Evolutionary conservation across 2,113 vertebrate species (phyloP).

Genomic region (Ceyx cyanopectus): DNA sequence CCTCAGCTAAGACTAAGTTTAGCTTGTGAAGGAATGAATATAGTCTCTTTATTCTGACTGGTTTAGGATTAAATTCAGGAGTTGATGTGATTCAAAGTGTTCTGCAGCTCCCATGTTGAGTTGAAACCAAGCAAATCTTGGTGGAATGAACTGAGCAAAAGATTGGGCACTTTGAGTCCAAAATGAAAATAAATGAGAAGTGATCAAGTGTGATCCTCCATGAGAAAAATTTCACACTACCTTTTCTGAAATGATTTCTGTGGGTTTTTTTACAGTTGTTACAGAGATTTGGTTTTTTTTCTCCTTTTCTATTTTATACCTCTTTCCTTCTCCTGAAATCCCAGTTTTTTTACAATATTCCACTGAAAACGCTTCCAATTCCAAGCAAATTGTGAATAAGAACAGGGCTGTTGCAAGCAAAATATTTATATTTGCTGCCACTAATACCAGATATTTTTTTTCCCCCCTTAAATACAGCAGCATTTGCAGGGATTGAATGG

Average conservation of each 20-base stretch:
- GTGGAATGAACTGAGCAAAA: background rate
- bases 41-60: background rate
- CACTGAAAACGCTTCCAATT: background rate
- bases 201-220: background rate
- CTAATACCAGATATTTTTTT: slow-evolving; percentile 9
- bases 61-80: background rate
- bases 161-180: background rate
- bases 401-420: slow-evolving; percentile 2
- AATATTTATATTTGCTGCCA: slow-evolving; percentile 47
- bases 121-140: background rate
- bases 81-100: background rate
- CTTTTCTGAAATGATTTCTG: background rate
- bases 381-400: background rate
- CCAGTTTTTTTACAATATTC: background rate
- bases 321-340: background rate
- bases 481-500: background rate
- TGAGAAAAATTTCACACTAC: background rate
- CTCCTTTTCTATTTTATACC: background rate
- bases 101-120: background rate
- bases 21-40: background rate
- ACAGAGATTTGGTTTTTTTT: background rate
- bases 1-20: background rate
- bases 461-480: background rate
- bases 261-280: background rate
- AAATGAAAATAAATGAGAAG: background rate